Conservation (phyloP, 37 sponge, comb jelly and placozoan species). For the Beroe ovata region DNA sequence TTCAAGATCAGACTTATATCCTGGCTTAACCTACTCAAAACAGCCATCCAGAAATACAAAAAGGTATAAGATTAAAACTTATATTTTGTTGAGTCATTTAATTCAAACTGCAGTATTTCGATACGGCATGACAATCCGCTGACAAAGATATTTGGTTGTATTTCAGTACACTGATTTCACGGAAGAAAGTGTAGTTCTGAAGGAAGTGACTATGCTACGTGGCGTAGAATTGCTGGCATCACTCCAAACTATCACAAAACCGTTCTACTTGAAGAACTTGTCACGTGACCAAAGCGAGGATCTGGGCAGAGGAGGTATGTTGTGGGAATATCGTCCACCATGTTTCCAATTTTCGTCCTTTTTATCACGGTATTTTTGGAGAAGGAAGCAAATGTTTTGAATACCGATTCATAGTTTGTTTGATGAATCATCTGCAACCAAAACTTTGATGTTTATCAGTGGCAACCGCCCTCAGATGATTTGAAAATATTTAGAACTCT, state of each 20-base stretch:
- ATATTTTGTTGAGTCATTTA: background rate
- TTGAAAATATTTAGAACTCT: too few species aligned
- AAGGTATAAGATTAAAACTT: constrained; percentile 4
- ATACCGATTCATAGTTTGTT: too few species aligned
- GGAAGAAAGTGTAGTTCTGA: constrained; percentile 58
- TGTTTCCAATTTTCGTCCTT: background rate
- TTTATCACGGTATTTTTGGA: too few species aligned
- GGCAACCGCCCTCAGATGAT: too few species aligned
- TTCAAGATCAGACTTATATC: background rate
- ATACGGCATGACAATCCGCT: too few species aligned
- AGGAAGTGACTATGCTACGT: constrained; percentile 51
- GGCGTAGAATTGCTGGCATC: constrained; percentile 34
- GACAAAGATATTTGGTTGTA: too few species aligned
- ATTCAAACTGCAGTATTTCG: background rate
- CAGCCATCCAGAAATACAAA: constrained; percentile 29
- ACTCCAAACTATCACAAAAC: constrained; percentile 36
- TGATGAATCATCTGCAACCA: too few species aligned
- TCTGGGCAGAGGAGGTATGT: constrained; percentile 55
- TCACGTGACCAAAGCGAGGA: constrained; percentile 56
- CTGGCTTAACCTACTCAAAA: constrained; percentile 4
- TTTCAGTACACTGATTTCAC: constrained; percentile 68
- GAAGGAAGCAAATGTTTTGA: too few species aligned
- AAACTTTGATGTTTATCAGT: too few species aligned
- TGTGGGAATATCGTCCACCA: background rate
- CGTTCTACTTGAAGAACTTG: constrained; percentile 41